phyloP scores from a whole-genome alignment of 2,888 invertebrate genomes.

The Agrotis exclamationis region DNA sequence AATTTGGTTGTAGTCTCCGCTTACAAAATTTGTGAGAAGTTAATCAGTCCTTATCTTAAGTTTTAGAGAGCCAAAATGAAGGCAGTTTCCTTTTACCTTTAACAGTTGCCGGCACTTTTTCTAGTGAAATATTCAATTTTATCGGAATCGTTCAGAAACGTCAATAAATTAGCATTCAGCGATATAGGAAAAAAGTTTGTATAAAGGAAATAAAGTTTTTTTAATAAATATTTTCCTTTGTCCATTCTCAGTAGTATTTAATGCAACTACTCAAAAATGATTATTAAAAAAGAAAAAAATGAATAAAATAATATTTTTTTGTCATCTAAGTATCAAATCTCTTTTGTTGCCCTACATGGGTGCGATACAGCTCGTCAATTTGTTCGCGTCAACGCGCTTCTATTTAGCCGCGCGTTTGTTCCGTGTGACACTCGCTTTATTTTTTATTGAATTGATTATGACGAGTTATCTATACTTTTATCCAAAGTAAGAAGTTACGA shows the following conservation, averaged over 20 bases:
- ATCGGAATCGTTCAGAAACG: too few relatives aligned
- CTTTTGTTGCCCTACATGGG: constrained; percentile 72
- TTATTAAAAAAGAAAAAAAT: too few relatives aligned
- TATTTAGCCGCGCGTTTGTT: constrained; percentile 82
- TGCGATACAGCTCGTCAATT: constrained; percentile 85
- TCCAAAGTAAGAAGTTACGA: background rate
- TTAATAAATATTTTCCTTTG: too few relatives aligned
- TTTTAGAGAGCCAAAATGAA: background rate
- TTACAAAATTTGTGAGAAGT: background rate
- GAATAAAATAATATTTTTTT: too few relatives aligned
- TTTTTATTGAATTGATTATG: constrained; percentile 34
- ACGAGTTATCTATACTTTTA: background rate
- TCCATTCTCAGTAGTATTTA: too few relatives aligned
- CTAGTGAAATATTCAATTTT: too few relatives aligned
- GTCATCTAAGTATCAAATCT: constrained; percentile 73
- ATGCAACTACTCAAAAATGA: too few relatives aligned
- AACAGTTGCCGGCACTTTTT: too few relatives aligned
- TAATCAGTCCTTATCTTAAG: background rate
- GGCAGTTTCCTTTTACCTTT: too few relatives aligned
- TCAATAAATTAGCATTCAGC: too few relatives aligned
- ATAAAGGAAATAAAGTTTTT: too few relatives aligned
- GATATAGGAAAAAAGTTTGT: too few relatives aligned
- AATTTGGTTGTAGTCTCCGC: background rate
- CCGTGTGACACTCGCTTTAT: constrained; percentile 64
- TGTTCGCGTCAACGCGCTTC: constrained; percentile 86